phyloP scores from a whole-genome alignment of 2,113 vertebrate species.

The Phylloscopus trochilus region DNA sequence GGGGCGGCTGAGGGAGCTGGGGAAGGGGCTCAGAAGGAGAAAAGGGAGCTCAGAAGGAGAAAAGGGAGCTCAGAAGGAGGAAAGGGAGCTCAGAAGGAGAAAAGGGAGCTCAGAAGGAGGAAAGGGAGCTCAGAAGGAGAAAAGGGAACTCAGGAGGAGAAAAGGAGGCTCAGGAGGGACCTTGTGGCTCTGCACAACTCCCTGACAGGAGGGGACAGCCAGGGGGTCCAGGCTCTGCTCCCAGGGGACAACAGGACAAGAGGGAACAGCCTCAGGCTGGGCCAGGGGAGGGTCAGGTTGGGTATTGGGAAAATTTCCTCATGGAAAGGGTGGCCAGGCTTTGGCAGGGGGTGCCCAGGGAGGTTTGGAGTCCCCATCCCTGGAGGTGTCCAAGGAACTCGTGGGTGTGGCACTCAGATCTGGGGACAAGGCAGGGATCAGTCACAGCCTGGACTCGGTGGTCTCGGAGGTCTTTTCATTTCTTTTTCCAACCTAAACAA shows the following conservation, averaged over 20 bases:
- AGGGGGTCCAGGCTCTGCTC: neutral
- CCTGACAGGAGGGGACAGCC: neutral
- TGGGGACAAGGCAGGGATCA: neutral
- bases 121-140: neutral
- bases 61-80: neutral
- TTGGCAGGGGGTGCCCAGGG: neutral
- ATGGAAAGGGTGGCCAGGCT: neutral
- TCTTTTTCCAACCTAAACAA: neutral
- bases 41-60: neutral
- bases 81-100: neutral
- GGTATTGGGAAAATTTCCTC: neutral
- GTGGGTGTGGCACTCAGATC: fast-evolving
- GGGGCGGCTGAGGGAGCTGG: neutral
- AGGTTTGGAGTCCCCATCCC: neutral
- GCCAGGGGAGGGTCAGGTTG: neutral
- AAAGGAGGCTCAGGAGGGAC: neutral
- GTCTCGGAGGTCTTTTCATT: neutral
- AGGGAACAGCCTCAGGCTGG: fast-evolving
- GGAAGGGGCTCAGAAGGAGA: neutral
- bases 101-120: neutral
- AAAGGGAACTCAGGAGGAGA: neutral
- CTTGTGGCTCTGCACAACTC: neutral
- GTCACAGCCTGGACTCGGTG: neutral
- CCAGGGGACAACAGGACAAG: neutral
- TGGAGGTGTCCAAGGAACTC: neutral